phyloP scores from a whole-genome alignment of 2,888 invertebrate species.

The Eledona agricola region DNA sequence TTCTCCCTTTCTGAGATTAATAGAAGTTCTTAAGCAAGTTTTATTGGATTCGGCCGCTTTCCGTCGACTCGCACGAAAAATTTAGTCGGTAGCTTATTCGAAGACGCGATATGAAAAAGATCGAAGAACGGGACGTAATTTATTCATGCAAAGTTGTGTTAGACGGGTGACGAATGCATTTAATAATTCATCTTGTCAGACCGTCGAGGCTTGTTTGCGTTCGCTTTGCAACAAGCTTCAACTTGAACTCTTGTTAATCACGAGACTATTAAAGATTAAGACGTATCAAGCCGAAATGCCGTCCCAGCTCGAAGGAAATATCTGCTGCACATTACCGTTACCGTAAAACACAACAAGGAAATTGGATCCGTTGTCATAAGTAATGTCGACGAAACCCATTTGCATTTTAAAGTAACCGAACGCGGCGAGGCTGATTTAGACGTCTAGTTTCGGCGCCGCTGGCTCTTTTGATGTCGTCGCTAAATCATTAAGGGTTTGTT shows the following conservation, averaged over 20 bases:
- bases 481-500: constrained; percentile 28
- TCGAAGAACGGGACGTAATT: constrained; percentile 8
- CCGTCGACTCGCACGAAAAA: constrained; percentile 8
- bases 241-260: constrained; percentile 23
- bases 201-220: constrained; percentile 33
- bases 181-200: constrained; percentile 31
- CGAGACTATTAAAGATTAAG: constrained; percentile 32
- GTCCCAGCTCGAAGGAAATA: constrained; percentile 11
- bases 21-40: constrained; percentile 15
- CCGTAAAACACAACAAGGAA: constrained; percentile 26
- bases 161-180: constrained; percentile 30
- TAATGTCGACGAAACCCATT: constrained; percentile 29
- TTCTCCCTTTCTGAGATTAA: constrained; percentile 10
- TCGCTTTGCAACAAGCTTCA: constrained; percentile 8
- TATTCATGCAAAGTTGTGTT: constrained; percentile 24
- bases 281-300: constrained; percentile 15
- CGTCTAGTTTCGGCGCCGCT: constrained; percentile 11
- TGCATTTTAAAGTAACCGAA: constrained; percentile 31
- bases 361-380: constrained; percentile 29
- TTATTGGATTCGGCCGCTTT: constrained; percentile 9
- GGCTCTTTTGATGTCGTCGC: constrained; percentile 15
- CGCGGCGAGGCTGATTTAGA: constrained; percentile 26
- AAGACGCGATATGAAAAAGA: constrained; percentile 12
- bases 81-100: constrained; percentile 3
- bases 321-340: constrained; percentile 21